Evolutionary conservation across 1,140 invertebrate genomes (phyloP), one percentile per base, ranked within the genome.

Genomic region (Drosophila ficusphila): DNA sequence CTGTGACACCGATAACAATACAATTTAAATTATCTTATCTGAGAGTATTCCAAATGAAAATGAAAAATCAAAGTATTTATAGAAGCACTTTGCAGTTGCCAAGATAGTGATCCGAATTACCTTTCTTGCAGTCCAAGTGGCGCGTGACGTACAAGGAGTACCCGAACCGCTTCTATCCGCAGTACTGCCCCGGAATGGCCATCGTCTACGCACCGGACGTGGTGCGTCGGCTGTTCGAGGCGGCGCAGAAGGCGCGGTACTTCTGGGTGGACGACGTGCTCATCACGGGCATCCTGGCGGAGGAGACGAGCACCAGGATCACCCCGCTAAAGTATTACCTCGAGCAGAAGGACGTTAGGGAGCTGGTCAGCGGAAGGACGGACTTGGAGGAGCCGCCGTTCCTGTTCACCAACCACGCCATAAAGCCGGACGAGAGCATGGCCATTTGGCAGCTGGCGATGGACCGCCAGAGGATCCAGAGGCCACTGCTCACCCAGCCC

Each of bases 181-280:
- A 93, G 3, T 96, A 96, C 79, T 95, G 96, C 89, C 93, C 94
- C 3, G 96, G 96, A 12, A 96, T 95, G 94, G 94, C 94, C 3
- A 94, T 96, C 16, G 79, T 96, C 4, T 96, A 96, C 74, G 95
- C 95, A 0, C 93, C 94, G 9, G 95, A 96, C 91, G 94, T 95
- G 31, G 93, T 94, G 19, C 93, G 93, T 71, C 89, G 93, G 14
- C 81, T 96, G n/a, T 95, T 95, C 61, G 91, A 91, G 52, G 92
- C 94, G 53, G 94, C 94, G 2, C 95, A 95, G 82, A 92, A 90
- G 39, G 71, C 93, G 8, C 91, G 92, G 4, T 96, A 95, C 90
- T 97, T 97, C 92, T 97, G 96, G 96, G 96, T 97, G 42, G 96
- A 97, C 89, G 96, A 97, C 92, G 96, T 97, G 8, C 94, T 95